Evolutionary conservation across 2,113 vertebrate genomes (phyloP), one percentile per base, ranked within the genome.

Genomic region (Azemiops feae): DNA sequence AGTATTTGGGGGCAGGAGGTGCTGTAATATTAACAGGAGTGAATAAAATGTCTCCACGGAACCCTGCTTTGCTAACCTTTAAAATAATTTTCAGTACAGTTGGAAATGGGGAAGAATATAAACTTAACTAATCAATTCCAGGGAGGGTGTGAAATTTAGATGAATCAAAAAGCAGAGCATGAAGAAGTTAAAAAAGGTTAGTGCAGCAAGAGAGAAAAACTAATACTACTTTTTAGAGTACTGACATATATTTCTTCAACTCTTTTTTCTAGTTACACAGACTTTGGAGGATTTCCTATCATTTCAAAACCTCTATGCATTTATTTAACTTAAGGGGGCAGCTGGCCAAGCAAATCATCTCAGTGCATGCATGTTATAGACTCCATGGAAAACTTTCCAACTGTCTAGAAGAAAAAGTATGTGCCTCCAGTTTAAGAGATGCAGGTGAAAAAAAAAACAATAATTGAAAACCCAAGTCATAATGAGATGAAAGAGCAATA

Each of bases 61-160:
- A 94, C 88, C 85, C 47, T 92, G 52, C 58, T 55, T 92, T 69
- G 86, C n/a, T 89, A 92, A 81, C 58, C 25, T 92, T 89, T 92
- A 81, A 89, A 89, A 47, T 55, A 81, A 93, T 92, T 85, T 9
- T 34, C 20, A 92, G 52, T 87, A 91, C 47, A 20, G 92, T 93
- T 89, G 93, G 6, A 53, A 93, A 94, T 90, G 87, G 85, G 93
- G 94, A 90, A 47, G 92, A 93, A 88, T 54, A 88, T 55, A 54
- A 4, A 45, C 50, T 89, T 74, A 92, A 18, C 9, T 69, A 81
- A 92, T 55, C 53, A 74, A 88, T 88, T 89, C 43, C 10, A 22
- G 4, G 22, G 55, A 18, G 10, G 30, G 69, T 69, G 57, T 16
- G 53, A n/a, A 88, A 81, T 54, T 34, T 4, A 39, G 53, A 74